A percentile compares a stretch with the other conserved stretches of the same genome.
phyloP scores from a whole-genome alignment of 2,113 vertebrate species.

The Arothron firmamentum region DNA sequence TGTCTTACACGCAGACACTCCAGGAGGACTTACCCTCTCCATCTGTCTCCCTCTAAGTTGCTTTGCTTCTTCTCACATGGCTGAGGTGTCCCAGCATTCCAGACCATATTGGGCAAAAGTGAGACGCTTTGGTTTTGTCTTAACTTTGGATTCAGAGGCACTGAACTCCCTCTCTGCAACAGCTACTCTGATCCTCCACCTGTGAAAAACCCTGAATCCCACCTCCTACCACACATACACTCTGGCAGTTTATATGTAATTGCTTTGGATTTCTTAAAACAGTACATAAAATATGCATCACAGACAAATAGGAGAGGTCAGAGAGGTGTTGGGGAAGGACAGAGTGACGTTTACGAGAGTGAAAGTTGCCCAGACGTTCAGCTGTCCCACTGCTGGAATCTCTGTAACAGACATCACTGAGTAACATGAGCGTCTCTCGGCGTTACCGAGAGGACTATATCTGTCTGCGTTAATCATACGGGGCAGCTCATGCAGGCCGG shows the following conservation, averaged over 20 bases:
- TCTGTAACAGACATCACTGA: constrained; percentile 32
- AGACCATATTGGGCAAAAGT: constrained; percentile 75
- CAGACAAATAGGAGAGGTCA: background rate
- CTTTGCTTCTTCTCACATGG: constrained; percentile 62
- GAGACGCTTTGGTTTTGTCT: constrained; percentile 29
- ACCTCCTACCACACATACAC: too few species aligned
- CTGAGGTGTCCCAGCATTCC: constrained; percentile 71
- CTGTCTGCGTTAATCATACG: constrained; percentile 64
- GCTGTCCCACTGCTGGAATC: constrained; percentile 52
- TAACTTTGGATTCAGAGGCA: constrained; percentile 41
- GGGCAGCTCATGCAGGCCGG: constrained; percentile 38
- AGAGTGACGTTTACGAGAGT: constrained; percentile 16
- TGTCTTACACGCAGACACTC: constrained; percentile 16
- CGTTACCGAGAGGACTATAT: constrained; percentile 61
- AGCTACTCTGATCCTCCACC: constrained; percentile 28
- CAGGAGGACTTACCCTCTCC: background rate
- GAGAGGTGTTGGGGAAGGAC: constrained; percentile 2
- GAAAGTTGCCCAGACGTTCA: constrained; percentile 14
- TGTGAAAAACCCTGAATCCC: background rate
- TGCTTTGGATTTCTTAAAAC: too few species aligned
- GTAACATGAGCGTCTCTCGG: constrained; percentile 60
- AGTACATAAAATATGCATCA: background rate
- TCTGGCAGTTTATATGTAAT: too few species aligned
- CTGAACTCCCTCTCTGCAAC: constrained; percentile 21
- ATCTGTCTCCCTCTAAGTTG: constrained; percentile 43